These are phyloP conservation scores for Tachina fera DNA, from an alignment of 2,888 invertebrate genomes.

Conservation along the genomic window DNA sequence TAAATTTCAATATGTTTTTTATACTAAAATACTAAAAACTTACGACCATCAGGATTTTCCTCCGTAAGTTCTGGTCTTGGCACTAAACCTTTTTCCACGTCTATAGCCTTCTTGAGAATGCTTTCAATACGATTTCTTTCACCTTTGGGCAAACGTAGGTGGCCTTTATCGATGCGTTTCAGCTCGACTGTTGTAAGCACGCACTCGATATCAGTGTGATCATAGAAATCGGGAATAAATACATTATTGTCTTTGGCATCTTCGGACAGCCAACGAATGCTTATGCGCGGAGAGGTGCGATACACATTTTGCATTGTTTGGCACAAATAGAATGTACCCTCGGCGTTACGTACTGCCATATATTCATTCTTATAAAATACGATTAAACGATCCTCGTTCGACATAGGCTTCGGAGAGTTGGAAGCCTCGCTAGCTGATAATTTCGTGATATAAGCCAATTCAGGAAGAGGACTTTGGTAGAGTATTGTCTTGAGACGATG, in stretches of 20 bases:
- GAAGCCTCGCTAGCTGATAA: constrained; percentile 85
- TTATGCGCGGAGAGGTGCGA: constrained; percentile 91
- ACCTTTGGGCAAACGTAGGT: constrained; percentile 87
- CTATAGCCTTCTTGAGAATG: constrained; percentile 92
- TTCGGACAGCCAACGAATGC: constrained; percentile 95
- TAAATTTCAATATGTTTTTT: not conserved
- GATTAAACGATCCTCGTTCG: constrained; percentile 90
- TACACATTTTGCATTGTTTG: constrained; percentile 96
- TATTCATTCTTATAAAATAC: constrained; percentile 96
- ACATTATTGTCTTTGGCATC: constrained; percentile 84
- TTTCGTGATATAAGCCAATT: constrained; percentile 90
- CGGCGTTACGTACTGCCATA: constrained; percentile 94
- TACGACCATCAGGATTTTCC: constrained; percentile 93
- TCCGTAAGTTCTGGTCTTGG: constrained; percentile 88
- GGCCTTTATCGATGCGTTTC: constrained; percentile 88
- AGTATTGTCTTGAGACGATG: constrained; percentile 84
- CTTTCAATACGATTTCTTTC: constrained; percentile 91
- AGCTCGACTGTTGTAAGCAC: constrained; percentile 93
- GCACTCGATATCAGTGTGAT: constrained; percentile 94
- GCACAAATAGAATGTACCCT: constrained; percentile 94
- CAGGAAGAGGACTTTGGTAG: constrained; percentile 92
- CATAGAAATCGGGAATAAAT: constrained; percentile 95
- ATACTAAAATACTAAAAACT: constrained; percentile 83
- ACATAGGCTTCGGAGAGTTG: constrained; percentile 84
- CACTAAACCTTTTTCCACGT: constrained; percentile 89